Percentiles rank a stretch among this genome's conserved stretches.
These are phyloP conservation scores for Salvelinus alpinus DNA, from an alignment of 2,113 vertebrate species.

Conservation along the genomic window DNA sequence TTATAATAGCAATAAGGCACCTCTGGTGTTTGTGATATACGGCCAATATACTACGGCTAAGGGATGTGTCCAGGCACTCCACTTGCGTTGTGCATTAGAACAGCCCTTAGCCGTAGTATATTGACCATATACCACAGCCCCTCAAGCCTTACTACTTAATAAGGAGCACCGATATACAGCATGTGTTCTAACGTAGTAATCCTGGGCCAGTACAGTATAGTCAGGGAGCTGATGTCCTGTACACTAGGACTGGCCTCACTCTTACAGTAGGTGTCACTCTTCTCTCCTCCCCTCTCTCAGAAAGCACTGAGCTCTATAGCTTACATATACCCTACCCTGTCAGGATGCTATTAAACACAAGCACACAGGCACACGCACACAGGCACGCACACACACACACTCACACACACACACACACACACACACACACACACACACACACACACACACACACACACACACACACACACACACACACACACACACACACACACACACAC, in stretches of 20 bases:
- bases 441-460: conserved; percentile 8
- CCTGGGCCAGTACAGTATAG: background rate
- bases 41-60: too few relatives aligned
- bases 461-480: conserved; percentile 9
- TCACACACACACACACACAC: background rate
- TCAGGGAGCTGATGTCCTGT: conserved; percentile 1
- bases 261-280: conserved; percentile 77
- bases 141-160: background rate
- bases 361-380: background rate
- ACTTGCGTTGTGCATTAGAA: too few relatives aligned
- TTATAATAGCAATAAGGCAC: too few relatives aligned
- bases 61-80: too few relatives aligned
- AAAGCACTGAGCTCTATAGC: conserved; percentile 21
- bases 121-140: too few relatives aligned
- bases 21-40: too few relatives aligned
- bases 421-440: conserved; percentile 13
- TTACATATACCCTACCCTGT: background rate
- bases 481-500: background rate
- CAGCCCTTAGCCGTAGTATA: too few relatives aligned
- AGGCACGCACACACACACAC: conserved; percentile 1
- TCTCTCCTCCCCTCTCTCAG: conserved; percentile 57
- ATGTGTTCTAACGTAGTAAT: too few relatives aligned
- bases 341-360: background rate
- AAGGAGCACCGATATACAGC: too few relatives aligned
- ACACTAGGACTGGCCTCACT: conserved; percentile 14